phyloP scores from a whole-genome alignment of 2,113 vertebrate species.

The Eidolon helvum region DNA sequence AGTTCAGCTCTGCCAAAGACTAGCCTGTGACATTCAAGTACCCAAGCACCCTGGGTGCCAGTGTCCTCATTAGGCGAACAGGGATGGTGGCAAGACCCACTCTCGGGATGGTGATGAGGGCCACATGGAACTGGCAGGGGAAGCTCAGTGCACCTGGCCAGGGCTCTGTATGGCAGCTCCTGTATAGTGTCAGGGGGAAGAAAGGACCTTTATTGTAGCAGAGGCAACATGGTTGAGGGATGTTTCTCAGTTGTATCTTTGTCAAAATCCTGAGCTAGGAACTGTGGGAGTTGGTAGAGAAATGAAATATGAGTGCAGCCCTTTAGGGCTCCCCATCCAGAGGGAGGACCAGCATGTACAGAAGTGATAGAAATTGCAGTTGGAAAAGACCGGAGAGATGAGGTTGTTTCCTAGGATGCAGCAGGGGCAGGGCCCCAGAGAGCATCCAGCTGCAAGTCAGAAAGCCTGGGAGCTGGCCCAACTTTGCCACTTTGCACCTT shows the following conservation, averaged over 20 bases:
- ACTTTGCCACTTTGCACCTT: background rate
- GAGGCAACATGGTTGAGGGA: too few relatives aligned
- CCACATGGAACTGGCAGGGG: background rate
- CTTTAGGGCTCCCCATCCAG: background rate
- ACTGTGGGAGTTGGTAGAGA: too few relatives aligned
- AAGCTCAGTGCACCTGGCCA: too few relatives aligned
- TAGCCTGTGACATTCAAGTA: background rate
- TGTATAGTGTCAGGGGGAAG: fast-evolving
- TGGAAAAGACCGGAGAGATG: background rate
- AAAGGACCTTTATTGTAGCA: background rate
- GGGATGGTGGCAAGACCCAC: background rate
- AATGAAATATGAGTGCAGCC: background rate
- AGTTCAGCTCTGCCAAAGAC: background rate
- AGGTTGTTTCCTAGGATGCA: background rate
- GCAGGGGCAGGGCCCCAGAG: background rate
- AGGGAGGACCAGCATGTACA: too few relatives aligned
- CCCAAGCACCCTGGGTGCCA: too few relatives aligned
- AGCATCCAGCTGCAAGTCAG: background rate
- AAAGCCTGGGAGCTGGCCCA: background rate
- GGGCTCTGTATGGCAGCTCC: background rate
- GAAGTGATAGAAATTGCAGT: background rate
- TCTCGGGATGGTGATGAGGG: background rate
- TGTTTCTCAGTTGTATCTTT: background rate
- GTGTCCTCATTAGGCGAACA: background rate
- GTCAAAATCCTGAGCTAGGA: background rate